A percentile compares a stretch with the other conserved stretches of the same genome.
Conservation (phyloP, 2,797 vertebrate genomes). For the Columba guinea region DNA sequence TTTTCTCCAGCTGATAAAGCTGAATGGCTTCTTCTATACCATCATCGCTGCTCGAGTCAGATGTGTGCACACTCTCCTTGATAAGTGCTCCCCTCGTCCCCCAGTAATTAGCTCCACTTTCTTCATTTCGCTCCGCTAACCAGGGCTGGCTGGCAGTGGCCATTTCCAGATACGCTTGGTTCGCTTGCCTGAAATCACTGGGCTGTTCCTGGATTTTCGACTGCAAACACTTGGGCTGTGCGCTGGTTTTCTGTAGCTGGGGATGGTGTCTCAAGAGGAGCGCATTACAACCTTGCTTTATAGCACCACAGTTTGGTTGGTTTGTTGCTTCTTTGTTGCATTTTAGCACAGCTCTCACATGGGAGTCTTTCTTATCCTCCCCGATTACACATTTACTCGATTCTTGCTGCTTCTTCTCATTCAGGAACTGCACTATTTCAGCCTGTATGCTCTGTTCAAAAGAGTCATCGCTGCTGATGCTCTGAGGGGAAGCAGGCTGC, state of each 20-base stretch:
- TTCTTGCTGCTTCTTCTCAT: conserved; percentile 74
- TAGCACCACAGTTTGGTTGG: background rate
- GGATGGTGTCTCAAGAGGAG: conserved; percentile 57
- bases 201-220: background rate
- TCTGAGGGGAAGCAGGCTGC: conserved; percentile 73
- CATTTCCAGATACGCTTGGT: background rate
- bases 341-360: background rate
- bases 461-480: conserved; percentile 80
- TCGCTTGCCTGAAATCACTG: background rate
- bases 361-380: background rate
- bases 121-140: background rate
- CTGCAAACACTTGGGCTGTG: conserved; percentile 16
- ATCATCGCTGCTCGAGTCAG: conserved; percentile 93
- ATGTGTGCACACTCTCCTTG: background rate
- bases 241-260: background rate
- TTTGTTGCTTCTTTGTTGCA: background rate
- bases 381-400: conserved; percentile 48
- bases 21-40: conserved; percentile 97
- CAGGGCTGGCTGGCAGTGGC: conserved; percentile 2
- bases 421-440: conserved; percentile 81
- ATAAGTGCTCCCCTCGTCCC: background rate
- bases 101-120: background rate
- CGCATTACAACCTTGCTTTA: background rate
- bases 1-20: conserved; percentile 89
- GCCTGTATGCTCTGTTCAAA: conserved; percentile 81